A percentile compares a stretch with the other conserved stretches of the same genome.
phyloP scores from a whole-genome alignment of 1,140 invertebrate genomes.

The Cherax destructor region DNA sequence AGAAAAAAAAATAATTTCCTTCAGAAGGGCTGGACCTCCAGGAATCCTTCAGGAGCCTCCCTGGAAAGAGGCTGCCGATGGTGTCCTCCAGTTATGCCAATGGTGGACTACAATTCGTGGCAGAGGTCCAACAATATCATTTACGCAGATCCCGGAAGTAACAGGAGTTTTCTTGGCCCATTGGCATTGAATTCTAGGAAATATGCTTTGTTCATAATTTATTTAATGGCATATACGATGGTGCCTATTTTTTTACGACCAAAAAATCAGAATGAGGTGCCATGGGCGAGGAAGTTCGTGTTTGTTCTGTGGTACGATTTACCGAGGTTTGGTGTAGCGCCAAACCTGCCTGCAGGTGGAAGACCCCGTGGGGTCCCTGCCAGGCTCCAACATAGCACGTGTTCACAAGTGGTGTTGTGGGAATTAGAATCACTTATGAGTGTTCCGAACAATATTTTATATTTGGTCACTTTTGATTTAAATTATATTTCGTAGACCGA shows the following conservation, averaged over 20 bases:
- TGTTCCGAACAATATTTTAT: constrained; percentile 9
- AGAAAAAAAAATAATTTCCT: background rate
- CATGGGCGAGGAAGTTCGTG: background rate
- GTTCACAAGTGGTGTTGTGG: background rate
- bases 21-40: background rate
- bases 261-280: background rate
- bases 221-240: background rate
- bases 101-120: background rate
- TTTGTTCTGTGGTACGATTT: background rate
- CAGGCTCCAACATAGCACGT: background rate
- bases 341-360: background rate
- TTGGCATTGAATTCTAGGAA: background rate
- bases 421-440: constrained; percentile 13
- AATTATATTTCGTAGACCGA: background rate
- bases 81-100: background rate
- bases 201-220: background rate
- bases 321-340: background rate
- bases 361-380: background rate
- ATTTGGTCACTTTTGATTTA: constrained; percentile 9
- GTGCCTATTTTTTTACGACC: background rate
- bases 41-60: background rate
- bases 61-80: background rate
- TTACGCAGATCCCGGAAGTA: background rate
- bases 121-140: background rate
- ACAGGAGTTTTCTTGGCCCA: background rate